phyloP scores from a whole-genome alignment of 2,888 invertebrate genomes.

The Drosophila testacea region DNA sequence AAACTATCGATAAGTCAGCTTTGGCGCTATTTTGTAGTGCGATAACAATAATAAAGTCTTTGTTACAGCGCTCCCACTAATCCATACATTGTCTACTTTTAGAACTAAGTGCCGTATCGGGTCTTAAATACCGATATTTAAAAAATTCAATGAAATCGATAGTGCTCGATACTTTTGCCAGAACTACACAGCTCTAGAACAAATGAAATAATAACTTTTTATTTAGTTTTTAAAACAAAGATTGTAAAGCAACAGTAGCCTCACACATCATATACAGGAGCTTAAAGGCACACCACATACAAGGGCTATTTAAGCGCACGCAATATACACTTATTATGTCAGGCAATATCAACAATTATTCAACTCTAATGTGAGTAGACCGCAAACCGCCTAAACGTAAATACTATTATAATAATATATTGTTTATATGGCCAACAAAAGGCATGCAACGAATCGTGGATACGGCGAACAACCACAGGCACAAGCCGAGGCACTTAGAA shows the following conservation, averaged over 20 bases:
- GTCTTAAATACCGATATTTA: too few species aligned
- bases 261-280: constrained; percentile 28
- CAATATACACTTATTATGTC: constrained; percentile 74
- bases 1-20: not conserved
- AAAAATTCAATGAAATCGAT: too few species aligned
- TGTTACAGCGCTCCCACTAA: too few species aligned
- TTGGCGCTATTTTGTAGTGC: not conserved
- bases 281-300: constrained; percentile 18
- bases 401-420: not conserved
- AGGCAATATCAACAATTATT: constrained; percentile 84
- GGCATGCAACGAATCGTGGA: constrained; percentile 75
- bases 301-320: constrained; percentile 22
- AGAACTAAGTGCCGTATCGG: too few species aligned
- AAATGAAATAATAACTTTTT: constrained; percentile 40
- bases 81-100: too few species aligned
- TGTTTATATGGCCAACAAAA: constrained; percentile 17
- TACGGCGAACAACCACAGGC: constrained; percentile 49
- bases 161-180: not conserved
- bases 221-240: constrained; percentile 52
- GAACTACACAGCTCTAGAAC: constrained; percentile 32
- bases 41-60: not conserved
- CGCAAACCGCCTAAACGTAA: not conserved
- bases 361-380: constrained; percentile 81
- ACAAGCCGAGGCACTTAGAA: constrained; percentile 24
- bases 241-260: constrained; percentile 34